These are phyloP conservation scores for Cavia porcellus DNA, from an alignment of 2,113 vertebrate species.

Conservation along the genomic window DNA sequence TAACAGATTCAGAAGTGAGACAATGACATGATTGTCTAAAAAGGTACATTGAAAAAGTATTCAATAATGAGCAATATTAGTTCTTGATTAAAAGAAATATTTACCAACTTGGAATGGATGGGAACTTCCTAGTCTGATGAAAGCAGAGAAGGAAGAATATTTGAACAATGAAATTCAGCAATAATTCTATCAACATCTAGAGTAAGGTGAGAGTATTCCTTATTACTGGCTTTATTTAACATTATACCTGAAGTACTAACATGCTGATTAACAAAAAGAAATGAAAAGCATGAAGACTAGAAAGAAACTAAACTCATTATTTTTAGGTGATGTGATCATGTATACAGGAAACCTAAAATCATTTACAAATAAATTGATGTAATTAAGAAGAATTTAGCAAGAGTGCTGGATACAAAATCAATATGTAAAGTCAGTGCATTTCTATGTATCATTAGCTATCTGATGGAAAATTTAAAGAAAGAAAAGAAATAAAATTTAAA, in stretches of 20 bases:
- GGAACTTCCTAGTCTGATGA: not conserved
- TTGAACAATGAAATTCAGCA: slow-evolving; percentile 1
- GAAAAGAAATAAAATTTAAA: slow-evolving; percentile 16
- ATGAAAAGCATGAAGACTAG: not conserved
- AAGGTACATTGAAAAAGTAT: not conserved
- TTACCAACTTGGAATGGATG: not conserved
- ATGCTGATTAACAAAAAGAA: not conserved
- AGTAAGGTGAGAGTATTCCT: not conserved
- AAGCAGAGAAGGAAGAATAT: not conserved
- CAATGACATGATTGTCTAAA: not conserved
- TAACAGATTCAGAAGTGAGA: not conserved
- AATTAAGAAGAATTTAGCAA: slow-evolving; percentile 8
- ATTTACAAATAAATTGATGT: slow-evolving; percentile 8
- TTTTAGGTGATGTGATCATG: not conserved
- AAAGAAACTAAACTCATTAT: not conserved
- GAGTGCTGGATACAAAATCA: not conserved
- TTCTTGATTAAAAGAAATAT: not conserved
- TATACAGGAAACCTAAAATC: not conserved
- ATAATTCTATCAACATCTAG: not conserved
- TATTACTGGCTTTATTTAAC: not conserved
- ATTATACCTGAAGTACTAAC: not conserved
- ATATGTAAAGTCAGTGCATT: not conserved
- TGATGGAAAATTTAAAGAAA: not conserved
- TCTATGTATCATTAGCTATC: not conserved
- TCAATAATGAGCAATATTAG: not conserved